Evolutionary conservation across 2,888 invertebrate species (phyloP), one percentile per base, ranked within the genome.

Genomic region (Tinea trinotella): DNA sequence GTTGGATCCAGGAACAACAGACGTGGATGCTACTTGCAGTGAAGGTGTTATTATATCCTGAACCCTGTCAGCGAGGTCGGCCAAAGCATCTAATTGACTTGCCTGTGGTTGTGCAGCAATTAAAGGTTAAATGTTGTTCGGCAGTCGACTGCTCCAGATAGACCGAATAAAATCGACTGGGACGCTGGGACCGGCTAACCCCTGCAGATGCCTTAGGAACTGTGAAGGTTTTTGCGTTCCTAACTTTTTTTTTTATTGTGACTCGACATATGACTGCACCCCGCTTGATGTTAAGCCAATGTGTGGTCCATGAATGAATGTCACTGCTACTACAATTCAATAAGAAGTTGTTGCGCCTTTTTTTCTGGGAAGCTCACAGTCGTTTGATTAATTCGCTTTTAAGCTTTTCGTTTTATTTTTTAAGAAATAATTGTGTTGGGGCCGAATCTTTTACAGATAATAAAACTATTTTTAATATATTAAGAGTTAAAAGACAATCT

Each of bases 51-150:
- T 57, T 0, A 57, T 54, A 5, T 60, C 60, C 3, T 55, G 46
- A 1, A 60, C 53, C 10, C 34, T 53, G 18, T 60, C 59, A 0
- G 57, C 58, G 5, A 58, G 30, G 0, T 59, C 58, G 1, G 56
- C 56, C 2, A 57, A 6, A 4, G 36, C 30, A 3, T 56, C 57
- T 7, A 57, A 15, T 4, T 54, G 3, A 46, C 13, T 46, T 3
- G 40, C 7, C 0, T 40, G 17, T 0, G 46, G 9, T n/a, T 60
- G 58, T 1, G 57, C 34, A 0, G 58, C 59, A 7, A 60, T 36
- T 0, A 59, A 46, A 1, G 59, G 55, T 13, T 59, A 58, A 0
- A 58, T 35, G 5, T 49, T 48, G 0, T 49, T 36, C 1, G 60
- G 60, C 7, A 60, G 20, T 3, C 56, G 53, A 17, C 49, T 56